Base-by-base conservation (phyloP, 2,888 invertebrate genomes). In the Lissonota sp. region DNA sequence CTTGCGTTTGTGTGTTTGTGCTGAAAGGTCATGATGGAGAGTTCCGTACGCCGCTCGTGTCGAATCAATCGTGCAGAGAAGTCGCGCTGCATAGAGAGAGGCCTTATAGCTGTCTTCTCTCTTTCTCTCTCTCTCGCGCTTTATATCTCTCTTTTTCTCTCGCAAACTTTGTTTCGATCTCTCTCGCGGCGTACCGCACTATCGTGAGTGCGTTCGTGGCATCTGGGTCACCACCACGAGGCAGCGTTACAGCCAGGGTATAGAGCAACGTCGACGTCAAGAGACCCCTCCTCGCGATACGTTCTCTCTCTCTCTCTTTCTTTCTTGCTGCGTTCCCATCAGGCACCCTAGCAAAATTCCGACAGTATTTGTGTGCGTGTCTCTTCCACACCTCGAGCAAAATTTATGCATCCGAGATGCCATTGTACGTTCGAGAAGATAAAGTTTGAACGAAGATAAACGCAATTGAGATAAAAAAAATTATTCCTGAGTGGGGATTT, bases 201-300 rank as follows among this genome's bases (percentile, higher is more conserved):
- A 80, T 80, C 77, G 80, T 46, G 53, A 80, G 77, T 73, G 80
- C 83, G 84, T 86, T 84, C 84, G 64, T 66, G 84, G 84, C 85
- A 88, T 86, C 87, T 87, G 84, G 88, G 87, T 88, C 87, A 88
- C 86, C 76, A 80, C 85, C 76, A 80, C 85, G 85, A 86, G 83
- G 85, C 87, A 62, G 87, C 87, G 71, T 76, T n/a, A 57, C 44
- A 63, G 57, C 26, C 26, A 40, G 14, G 46, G 55, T 75, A 71
- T 74, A 70, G 63, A 58, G 60, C 60, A n/a, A 60, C 53, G 51
- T 6, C 46, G 46, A 10, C 49, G 49, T 49, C 49, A 10, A 49
- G 49, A 49, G 5, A 7, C n/a, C 10, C n/a, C 49, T 49, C n/a
- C 10, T 49, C 10, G 49, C n/a, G 49, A 10, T 49, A n/a, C 49